Conservation (phyloP, 2,113 vertebrate genomes). For the Alosa alosa region DNA sequence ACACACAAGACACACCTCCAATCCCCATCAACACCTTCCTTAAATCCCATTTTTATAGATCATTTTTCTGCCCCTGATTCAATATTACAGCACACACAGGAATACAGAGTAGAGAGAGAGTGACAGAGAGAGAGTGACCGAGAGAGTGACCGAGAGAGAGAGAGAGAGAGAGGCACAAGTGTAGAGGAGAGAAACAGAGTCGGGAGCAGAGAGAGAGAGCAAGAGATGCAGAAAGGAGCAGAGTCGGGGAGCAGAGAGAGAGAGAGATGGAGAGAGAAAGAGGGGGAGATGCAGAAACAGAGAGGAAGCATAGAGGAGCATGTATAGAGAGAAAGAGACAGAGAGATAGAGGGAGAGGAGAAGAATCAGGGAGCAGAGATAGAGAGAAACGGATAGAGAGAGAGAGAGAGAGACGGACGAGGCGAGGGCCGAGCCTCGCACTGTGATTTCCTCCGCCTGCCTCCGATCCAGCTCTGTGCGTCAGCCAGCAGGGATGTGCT, state of each 20-base stretch:
- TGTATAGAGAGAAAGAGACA: not conserved
- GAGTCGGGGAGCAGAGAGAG: not conserved
- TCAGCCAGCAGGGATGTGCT: slow-evolving; percentile 68
- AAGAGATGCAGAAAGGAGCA: not conserved
- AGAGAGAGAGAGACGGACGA: slow-evolving; percentile 49
- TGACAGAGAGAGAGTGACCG: not conserved
- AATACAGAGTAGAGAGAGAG: not conserved
- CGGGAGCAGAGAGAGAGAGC: not conserved
- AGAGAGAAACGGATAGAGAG: slow-evolving; percentile 31
- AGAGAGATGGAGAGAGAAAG: not conserved
- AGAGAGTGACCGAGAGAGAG: not conserved
- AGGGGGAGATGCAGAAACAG: not conserved
- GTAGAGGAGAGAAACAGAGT: not conserved
- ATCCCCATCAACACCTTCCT: slow-evolving; percentile 11
- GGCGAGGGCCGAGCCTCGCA: slow-evolving; percentile 13
- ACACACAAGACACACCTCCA: not conserved
- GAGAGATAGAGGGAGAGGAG: not conserved
- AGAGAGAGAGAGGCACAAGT: not conserved
- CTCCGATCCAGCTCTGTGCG: slow-evolving; percentile 71
- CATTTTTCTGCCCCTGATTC: slow-evolving; percentile 17
- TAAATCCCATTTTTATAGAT: slow-evolving; percentile 20
- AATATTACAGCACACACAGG: slow-evolving; percentile 16
- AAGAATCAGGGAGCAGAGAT: not conserved
- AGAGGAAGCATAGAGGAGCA: not conserved
- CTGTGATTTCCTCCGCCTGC: slow-evolving; percentile 71